Base-by-base conservation (phyloP, 1,140 invertebrate species). In the Lineus longissimus region DNA sequence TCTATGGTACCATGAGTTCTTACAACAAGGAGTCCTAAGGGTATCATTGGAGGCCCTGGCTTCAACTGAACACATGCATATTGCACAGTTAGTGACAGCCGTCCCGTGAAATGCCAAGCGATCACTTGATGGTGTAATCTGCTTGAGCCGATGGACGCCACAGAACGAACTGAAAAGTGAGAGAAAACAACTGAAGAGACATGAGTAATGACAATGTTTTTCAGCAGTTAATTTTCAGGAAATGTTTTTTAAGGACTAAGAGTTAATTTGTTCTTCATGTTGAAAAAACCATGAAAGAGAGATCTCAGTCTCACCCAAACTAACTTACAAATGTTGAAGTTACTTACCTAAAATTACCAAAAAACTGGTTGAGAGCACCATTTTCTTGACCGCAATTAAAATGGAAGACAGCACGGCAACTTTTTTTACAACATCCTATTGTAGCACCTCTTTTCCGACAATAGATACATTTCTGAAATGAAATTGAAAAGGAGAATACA, bases 11-110 rank as follows among this genome's bases (percentile, higher is more conserved):
- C 84, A 87, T 6, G 85, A 82, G 69, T 85, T 84, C 61, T 84
- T 85, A 71, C 87, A 89, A 74, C 87, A 88, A 0, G 86, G 85
- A n/a, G 86, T 82, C 79, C 85, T 84, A 13, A 88, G 64, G 2
- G 84, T 85, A 33, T 76, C 64, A 51, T 78, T 71, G 23, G 68
- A 73, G 64, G 84, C 75, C 25, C 68, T 40, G 0, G 78, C 70
- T 56, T 82, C 64, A 11, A 87, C 79, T 22, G 79, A 67, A 36
- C 85, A 83, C 67, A 86, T 85, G 76, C 87, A 88, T 67, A 88
- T 87, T 76, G 78, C 86, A 87, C 75, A 78, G 13, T 78, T 70
- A 33, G 74, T 61, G 17, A 36, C 71, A 0, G 68, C 69, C 36
- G 67, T 70, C 11, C 71, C 66, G 43, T 59, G 66, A 45, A 73